These are phyloP conservation scores for Festucalex cinctus DNA, from an alignment of 2,113 vertebrate species.

Conservation along the genomic window DNA sequence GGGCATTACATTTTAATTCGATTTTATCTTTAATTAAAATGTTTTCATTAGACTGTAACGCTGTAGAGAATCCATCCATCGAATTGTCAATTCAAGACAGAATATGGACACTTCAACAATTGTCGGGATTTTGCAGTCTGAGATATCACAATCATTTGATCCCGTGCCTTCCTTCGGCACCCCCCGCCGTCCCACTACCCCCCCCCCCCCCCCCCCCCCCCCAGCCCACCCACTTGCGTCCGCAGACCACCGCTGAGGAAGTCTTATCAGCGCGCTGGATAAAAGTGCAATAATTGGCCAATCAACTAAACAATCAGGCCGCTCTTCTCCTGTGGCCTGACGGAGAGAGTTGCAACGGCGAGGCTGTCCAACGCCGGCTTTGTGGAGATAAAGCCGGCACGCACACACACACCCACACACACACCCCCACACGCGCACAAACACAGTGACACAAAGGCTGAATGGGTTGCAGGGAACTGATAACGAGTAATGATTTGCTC, in stretches of 20 bases:
- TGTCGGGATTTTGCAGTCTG: not conserved
- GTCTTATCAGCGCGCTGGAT: constrained; percentile 9
- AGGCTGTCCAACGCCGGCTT: constrained; percentile 21
- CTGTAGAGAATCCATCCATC: no score
- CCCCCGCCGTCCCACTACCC: no score
- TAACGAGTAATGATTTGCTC: constrained; percentile 41
- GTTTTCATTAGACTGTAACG: no score
- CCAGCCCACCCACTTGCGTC: not conserved
- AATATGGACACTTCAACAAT: no score
- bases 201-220: not conserved
- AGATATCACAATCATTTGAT: constrained; percentile 23
- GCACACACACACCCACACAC: constrained; percentile 8
- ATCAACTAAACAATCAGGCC: constrained; percentile 50
- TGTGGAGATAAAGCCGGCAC: constrained; percentile 7
- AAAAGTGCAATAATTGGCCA: constrained; percentile 50
- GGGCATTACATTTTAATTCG: no score
- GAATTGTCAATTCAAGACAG: no score
- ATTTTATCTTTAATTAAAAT: no score
- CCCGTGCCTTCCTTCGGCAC: not conserved
- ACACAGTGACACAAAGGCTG: constrained; percentile 8
- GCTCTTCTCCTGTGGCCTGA: constrained; percentile 33
- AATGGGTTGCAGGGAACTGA: constrained; percentile 30
- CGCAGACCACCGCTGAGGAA: constrained; percentile 5
- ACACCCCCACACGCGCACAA: no score
- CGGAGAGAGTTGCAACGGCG: constrained; percentile 24